Conservation (phyloP, 2,113 vertebrate species). For the Dicentrarchus labrax region DNA sequence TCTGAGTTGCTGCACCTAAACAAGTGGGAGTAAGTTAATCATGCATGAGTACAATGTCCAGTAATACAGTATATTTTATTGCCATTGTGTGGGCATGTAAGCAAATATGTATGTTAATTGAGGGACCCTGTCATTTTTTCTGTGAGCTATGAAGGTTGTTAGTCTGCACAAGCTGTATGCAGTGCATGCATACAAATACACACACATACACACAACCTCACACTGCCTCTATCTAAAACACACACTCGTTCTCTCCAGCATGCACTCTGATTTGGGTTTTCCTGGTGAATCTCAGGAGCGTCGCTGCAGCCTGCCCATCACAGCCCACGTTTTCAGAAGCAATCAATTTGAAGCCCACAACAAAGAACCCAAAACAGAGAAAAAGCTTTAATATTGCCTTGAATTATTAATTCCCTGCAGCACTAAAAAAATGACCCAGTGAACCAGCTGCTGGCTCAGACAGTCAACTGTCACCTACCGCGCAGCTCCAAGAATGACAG, state of each 20-base stretch:
- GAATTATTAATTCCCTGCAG: slow-evolving; percentile 70
- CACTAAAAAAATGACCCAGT: slow-evolving; percentile 34
- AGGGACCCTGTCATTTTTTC: slow-evolving; percentile 23
- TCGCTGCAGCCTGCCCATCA: not conserved
- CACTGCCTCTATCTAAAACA: not conserved
- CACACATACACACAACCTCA: not conserved
- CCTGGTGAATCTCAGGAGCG: slow-evolving; percentile 23
- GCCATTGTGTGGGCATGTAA: slow-evolving; percentile 34
- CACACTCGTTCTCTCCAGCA: not conserved
- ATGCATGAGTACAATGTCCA: slow-evolving; percentile 23
- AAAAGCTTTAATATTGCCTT: slow-evolving; percentile 60
- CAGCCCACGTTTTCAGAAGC: slow-evolving; percentile 52
- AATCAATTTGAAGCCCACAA: slow-evolving; percentile 56
- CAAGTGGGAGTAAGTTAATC: slow-evolving; percentile 52
- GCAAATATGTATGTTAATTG: slow-evolving; percentile 52
- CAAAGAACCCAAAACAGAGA: slow-evolving; percentile 53
- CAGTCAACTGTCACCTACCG: slow-evolving; percentile 33
- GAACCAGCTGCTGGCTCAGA: slow-evolving; percentile 34
- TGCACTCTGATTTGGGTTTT: slow-evolving; percentile 38
- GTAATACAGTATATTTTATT: slow-evolving; percentile 37
- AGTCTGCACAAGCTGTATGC: slow-evolving; percentile 27
- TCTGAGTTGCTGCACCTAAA: slow-evolving; percentile 20
- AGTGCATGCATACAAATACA: slow-evolving; percentile 9
- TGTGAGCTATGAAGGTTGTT: slow-evolving; percentile 33
- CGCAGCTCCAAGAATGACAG: slow-evolving; percentile 16